Conservation (phyloP, 2,888 invertebrate genomes). For the Leucozona laternaria region DNA sequence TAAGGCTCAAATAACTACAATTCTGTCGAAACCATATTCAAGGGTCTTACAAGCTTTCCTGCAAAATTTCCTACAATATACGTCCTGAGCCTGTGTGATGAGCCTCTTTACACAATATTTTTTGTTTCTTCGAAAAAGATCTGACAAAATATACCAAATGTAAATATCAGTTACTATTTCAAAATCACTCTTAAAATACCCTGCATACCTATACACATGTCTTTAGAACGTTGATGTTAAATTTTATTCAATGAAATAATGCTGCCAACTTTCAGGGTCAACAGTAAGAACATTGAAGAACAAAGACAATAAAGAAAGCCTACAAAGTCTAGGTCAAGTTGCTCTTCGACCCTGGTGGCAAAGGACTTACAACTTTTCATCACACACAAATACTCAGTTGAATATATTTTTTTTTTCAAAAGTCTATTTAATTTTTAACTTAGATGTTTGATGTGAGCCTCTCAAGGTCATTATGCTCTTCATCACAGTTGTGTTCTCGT, state of each 20-base stretch:
- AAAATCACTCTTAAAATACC: not conserved
- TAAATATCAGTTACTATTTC: conserved; percentile 1
- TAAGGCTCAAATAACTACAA: too few species aligned
- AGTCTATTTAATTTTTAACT: conserved; percentile 28
- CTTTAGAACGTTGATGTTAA: not conserved
- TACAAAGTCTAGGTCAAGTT: conserved; percentile 74
- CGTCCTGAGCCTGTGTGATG: too few species aligned
- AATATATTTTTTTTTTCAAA: conserved; percentile 2
- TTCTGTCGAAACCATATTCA: too few species aligned
- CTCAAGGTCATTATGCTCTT: conserved; percentile 74
- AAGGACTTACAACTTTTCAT: conserved; percentile 52
- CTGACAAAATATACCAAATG: too few species aligned
- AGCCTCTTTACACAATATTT: too few species aligned
- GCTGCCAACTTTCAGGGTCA: conserved; percentile 52
- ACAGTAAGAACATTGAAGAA: conserved; percentile 41
- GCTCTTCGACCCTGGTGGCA: conserved; percentile 68
- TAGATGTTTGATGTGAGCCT: conserved; percentile 54
- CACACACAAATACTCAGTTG: not conserved
- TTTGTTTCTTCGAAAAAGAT: too few species aligned
- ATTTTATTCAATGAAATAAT: conserved; percentile 55
- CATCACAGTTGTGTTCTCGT: conserved; percentile 45
- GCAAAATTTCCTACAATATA: too few species aligned
- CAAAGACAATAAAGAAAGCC: conserved; percentile 51
- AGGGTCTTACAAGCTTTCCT: too few species aligned
- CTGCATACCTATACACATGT: not conserved